phyloP scores from a whole-genome alignment of 2,797 vertebrate species.

The Ceryle rudis region DNA sequence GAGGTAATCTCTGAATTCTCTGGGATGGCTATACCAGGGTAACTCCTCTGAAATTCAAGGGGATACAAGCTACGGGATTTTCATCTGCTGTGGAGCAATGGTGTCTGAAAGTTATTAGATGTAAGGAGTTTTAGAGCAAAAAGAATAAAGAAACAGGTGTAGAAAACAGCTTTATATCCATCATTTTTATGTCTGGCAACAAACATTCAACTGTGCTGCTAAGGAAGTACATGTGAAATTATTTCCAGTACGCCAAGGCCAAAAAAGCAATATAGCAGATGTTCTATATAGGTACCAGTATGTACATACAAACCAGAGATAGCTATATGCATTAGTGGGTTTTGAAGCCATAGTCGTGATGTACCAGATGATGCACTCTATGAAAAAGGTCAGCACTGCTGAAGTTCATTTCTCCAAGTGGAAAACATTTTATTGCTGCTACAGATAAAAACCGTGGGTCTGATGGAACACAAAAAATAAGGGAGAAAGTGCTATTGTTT shows the following conservation, averaged over 20 bases:
- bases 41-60: neutral
- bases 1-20: neutral
- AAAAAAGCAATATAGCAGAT: neutral
- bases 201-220: neutral
- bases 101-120: neutral
- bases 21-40: neutral
- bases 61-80: neutral
- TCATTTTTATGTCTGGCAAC: neutral
- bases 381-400: neutral
- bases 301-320: neutral
- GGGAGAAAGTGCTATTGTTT: neutral
- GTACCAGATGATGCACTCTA: neutral
- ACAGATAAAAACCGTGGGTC: neutral
- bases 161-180: neutral
- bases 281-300: neutral
- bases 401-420: neutral
- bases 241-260: neutral
- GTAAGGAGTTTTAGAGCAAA: neutral
- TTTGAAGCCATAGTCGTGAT: neutral
- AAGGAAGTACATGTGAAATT: neutral
- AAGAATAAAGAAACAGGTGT: neutral
- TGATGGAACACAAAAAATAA: neutral
- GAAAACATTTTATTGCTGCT: neutral
- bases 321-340: neutral
- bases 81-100: neutral